phyloP scores from a whole-genome alignment of 2,888 invertebrate species.

The Thera britannica region DNA sequence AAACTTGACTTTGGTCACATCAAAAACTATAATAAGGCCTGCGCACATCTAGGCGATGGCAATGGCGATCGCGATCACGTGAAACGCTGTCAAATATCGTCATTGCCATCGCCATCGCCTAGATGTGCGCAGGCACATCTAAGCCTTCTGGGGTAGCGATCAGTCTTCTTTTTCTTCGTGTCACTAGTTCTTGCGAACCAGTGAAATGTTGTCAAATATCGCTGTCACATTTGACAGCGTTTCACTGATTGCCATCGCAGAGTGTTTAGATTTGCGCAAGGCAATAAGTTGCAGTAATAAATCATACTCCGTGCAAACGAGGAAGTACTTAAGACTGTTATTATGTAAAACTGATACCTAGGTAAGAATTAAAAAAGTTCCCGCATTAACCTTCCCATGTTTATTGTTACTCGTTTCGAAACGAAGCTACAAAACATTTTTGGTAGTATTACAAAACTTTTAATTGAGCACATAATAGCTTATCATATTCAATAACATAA shows the following conservation, averaged over 20 bases:
- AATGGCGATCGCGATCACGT: too few species aligned
- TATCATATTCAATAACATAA: constrained; percentile 32
- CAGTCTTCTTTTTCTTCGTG: too few species aligned
- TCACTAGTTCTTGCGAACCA: too few species aligned
- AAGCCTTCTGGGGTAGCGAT: too few species aligned
- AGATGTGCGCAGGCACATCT: too few species aligned
- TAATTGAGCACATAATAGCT: constrained; percentile 33
- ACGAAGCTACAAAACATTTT: constrained; percentile 29
- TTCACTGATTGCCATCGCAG: too few species aligned
- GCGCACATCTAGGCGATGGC: too few species aligned
- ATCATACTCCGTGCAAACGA: constrained; percentile 14
- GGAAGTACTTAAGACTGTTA: constrained; percentile 29
- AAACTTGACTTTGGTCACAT: not conserved
- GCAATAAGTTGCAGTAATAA: constrained; percentile 2
- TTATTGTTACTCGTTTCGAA: constrained; percentile 35
- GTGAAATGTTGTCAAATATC: too few species aligned
- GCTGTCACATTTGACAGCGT: too few species aligned
- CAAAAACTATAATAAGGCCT: not conserved
- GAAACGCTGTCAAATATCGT: too few species aligned
- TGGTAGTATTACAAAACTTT: constrained; percentile 36
- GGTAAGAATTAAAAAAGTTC: constrained; percentile 38
- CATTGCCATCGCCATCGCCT: too few species aligned
- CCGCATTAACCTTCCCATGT: constrained; percentile 38
- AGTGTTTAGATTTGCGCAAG: too few species aligned
- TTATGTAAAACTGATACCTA: constrained; percentile 34